Conservation (phyloP, 1,140 invertebrate genomes). For the Lordiphosa clarofinis region DNA sequence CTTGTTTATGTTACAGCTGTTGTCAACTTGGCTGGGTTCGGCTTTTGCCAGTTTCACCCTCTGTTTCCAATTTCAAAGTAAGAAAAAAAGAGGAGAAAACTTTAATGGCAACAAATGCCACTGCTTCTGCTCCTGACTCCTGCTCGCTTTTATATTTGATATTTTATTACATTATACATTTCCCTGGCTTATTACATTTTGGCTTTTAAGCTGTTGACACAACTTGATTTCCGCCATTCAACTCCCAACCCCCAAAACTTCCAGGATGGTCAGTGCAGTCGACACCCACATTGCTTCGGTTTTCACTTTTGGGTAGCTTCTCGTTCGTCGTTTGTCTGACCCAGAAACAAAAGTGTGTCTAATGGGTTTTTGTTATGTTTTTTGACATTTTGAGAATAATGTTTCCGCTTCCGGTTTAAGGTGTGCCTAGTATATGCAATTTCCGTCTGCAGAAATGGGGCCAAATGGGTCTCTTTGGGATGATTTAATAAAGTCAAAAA, state of each 20-base stretch:
- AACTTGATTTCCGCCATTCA: conserved; percentile 67
- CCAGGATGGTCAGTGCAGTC: conserved; percentile 6
- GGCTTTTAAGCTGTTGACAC: conserved; percentile 78
- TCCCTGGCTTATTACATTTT: conserved; percentile 78
- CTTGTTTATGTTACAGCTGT: conserved; percentile 10
- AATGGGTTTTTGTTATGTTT: conserved; percentile 74
- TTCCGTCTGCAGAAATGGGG: conserved; percentile 56
- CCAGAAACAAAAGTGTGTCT: conserved; percentile 74
- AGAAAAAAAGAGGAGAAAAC: conserved; percentile 17
- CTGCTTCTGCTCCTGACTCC: conserved; percentile 25
- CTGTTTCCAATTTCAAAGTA: conserved; percentile 62
- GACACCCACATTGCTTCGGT: conserved; percentile 12
- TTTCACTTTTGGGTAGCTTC: conserved; percentile 10
- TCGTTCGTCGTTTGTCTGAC: conserved; percentile 41
- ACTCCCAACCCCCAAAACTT: conserved; percentile 6
- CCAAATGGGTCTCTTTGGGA: conserved; percentile 51
- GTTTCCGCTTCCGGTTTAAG: conserved; percentile 76
- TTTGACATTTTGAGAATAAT: conserved; percentile 77
- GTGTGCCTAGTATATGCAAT: conserved; percentile 58
- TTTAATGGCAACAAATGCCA: conserved; percentile 72
- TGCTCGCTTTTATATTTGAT: conserved; percentile 67
- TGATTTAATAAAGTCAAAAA: conserved; percentile 50
- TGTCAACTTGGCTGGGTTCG: conserved; percentile 1
- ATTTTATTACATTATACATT: conserved; percentile 77
- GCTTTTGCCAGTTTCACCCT: conserved; percentile 5